These are phyloP conservation scores for Drosophila orosa DNA, from an alignment of 1,140 invertebrate genomes.

Conservation along the genomic window DNA sequence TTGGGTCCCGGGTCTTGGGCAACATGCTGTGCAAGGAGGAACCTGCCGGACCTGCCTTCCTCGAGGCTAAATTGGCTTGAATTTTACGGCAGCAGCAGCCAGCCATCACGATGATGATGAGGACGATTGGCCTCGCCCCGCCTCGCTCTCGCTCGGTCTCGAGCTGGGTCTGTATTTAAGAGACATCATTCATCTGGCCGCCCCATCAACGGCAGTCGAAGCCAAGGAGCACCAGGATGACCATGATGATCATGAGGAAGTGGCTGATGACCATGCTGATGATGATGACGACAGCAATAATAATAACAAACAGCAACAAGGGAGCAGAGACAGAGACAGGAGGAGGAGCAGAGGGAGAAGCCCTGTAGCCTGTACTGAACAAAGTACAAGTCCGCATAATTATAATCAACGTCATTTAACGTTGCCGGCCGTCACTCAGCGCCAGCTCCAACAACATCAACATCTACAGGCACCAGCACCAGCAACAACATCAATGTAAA, in stretches of 20 bases:
- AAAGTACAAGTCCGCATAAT: slow-evolving; percentile 83
- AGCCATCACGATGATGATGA: slow-evolving; percentile 45
- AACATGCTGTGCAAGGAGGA: slow-evolving; percentile 76
- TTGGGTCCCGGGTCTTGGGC: slow-evolving; percentile 30
- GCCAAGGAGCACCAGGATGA: slow-evolving; percentile 50
- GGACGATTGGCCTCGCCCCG: slow-evolving; percentile 72
- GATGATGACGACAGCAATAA: slow-evolving; percentile 72
- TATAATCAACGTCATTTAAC: slow-evolving; percentile 83
- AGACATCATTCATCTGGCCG: slow-evolving; percentile 81
- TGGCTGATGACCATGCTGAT: slow-evolving; percentile 37
- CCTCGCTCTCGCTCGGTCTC: neutral
- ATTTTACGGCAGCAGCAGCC: slow-evolving; percentile 71
- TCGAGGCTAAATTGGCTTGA: slow-evolving; percentile 76
- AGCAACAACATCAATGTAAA: slow-evolving; percentile 55
- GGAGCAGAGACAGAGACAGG: slow-evolving; percentile 12
- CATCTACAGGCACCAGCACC: slow-evolving; percentile 14
- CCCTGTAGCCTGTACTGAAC: slow-evolving; percentile 56
- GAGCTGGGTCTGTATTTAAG: slow-evolving; percentile 76
- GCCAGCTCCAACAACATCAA: slow-evolving; percentile 58
- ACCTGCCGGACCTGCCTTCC: slow-evolving; percentile 65
- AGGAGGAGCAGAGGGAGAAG: slow-evolving; percentile 14
- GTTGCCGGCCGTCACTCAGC: slow-evolving; percentile 81
- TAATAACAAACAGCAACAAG: slow-evolving; percentile 69
- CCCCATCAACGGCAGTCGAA: slow-evolving; percentile 73
- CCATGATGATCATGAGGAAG: slow-evolving; percentile 20